These are phyloP conservation scores for Meleagris gallopavo DNA, from an alignment of 2,113 vertebrate species.

Conservation along the genomic window DNA sequence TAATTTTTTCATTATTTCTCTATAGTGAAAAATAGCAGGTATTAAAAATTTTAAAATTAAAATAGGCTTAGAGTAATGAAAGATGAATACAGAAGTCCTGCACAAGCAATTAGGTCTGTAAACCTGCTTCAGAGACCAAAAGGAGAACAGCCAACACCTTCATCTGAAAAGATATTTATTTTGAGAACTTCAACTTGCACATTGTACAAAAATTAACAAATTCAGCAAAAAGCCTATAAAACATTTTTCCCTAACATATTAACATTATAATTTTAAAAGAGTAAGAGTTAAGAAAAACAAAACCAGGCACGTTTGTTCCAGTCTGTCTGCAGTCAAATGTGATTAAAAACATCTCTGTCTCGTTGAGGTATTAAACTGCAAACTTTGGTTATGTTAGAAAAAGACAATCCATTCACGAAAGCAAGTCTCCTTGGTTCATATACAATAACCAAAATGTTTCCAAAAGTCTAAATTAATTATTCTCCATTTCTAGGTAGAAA, in stretches of 20 bases:
- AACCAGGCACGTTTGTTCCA: constrained; percentile 58
- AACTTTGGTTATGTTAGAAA: constrained; percentile 70
- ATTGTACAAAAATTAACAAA: constrained; percentile 72
- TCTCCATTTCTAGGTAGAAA: constrained; percentile 49
- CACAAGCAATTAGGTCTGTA: not conserved
- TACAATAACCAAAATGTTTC: constrained; percentile 17
- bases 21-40: not conserved
- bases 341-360: constrained; percentile 66
- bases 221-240: constrained; percentile 68
- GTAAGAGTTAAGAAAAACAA: constrained; percentile 26
- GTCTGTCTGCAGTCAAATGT: constrained; percentile 71
- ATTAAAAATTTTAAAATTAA: not conserved
- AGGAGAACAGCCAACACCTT: not conserved
- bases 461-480: not conserved
- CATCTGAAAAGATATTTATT: constrained; percentile 80
- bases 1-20: not conserved
- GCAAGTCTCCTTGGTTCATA: not conserved
- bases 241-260: constrained; percentile 56
- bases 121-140: not conserved
- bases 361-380: constrained; percentile 78
- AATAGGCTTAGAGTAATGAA: not conserved
- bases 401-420: not conserved
- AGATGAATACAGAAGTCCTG: not conserved
- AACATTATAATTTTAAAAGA: constrained; percentile 64
- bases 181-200: constrained; percentile 75